phyloP scores from a whole-genome alignment of 2,888 invertebrate genomes.

The Philereme transversata region DNA sequence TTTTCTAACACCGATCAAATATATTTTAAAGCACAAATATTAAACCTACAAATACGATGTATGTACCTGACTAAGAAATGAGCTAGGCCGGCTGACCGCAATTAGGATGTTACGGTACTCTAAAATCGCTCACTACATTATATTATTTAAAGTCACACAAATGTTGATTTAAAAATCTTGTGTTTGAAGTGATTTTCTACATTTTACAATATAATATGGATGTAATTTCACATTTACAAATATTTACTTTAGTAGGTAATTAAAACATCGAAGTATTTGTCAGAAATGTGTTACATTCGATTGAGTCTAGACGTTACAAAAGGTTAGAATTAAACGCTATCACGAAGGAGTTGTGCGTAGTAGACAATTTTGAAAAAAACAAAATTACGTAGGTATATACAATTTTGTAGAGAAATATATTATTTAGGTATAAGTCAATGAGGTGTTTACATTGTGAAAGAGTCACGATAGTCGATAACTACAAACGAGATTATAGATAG shows the following conservation, averaged over 20 bases:
- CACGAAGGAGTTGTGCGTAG: slow-evolving; percentile 80
- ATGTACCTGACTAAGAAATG: slow-evolving; percentile 41
- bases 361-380: slow-evolving; percentile 69
- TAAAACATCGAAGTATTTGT: slow-evolving; percentile 45
- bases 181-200: slow-evolving; percentile 21
- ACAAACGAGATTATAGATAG: slow-evolving; percentile 43
- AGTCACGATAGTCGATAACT: slow-evolving; percentile 47
- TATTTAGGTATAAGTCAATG: slow-evolving; percentile 53
- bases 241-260: slow-evolving; percentile 32
- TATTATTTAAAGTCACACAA: slow-evolving; percentile 13
- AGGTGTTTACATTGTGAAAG: slow-evolving; percentile 50
- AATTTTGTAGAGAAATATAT: slow-evolving; percentile 54
- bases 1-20: slow-evolving; percentile 69
- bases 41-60: slow-evolving; percentile 45
- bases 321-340: slow-evolving; percentile 59
- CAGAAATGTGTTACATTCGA: slow-evolving; percentile 49
- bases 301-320: slow-evolving; percentile 53
- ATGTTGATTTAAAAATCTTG: slow-evolving; percentile 14
- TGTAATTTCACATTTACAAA: slow-evolving; percentile 28
- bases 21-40: slow-evolving; percentile 49
- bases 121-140: slow-evolving; percentile 14
- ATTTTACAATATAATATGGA: slow-evolving; percentile 23
- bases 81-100: slow-evolving; percentile 34
- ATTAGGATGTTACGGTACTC: slow-evolving; percentile 11
- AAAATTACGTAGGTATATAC: slow-evolving; percentile 56